Conservation (phyloP, 2,797 vertebrate species). For the Sylvilagus floridanus region DNA sequence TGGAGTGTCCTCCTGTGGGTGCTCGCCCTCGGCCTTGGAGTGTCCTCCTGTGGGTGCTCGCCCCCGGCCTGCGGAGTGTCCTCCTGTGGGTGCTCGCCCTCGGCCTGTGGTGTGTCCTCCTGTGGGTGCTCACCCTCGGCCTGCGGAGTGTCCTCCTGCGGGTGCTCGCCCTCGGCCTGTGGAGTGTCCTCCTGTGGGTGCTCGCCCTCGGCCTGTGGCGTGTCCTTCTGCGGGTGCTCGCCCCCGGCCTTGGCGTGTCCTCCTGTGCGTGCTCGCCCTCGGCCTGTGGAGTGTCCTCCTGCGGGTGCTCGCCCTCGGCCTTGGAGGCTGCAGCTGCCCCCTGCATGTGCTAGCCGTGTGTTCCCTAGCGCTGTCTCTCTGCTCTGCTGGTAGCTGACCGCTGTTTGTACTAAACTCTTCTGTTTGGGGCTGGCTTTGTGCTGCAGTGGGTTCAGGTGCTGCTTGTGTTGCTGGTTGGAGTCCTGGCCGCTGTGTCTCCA, state of each 20-base stretch:
- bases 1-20: background rate
- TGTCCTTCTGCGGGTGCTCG: background rate
- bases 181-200: background rate
- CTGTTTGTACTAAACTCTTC: background rate
- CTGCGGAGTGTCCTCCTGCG: background rate
- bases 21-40: rapidly evolving
- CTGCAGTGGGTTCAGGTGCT: no score
- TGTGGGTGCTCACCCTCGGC: no score
- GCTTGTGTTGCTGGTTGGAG: no score
- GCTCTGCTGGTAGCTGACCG: background rate
- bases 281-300: background rate
- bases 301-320: background rate
- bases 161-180: no score
- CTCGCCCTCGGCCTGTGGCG: no score
- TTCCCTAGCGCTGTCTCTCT: background rate
- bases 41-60: background rate
- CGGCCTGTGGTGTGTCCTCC: background rate
- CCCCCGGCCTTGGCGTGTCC: background rate
- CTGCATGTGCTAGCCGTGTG: background rate
- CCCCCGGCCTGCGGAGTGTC: background rate
- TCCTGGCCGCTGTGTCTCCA: no score
- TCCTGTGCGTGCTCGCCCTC: background rate
- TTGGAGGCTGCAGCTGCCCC: background rate
- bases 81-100: no score
- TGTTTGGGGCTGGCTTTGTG: background rate